These are phyloP conservation scores for Oryzias celebensis DNA, from an alignment of 2,113 vertebrate genomes.

Conservation along the genomic window DNA sequence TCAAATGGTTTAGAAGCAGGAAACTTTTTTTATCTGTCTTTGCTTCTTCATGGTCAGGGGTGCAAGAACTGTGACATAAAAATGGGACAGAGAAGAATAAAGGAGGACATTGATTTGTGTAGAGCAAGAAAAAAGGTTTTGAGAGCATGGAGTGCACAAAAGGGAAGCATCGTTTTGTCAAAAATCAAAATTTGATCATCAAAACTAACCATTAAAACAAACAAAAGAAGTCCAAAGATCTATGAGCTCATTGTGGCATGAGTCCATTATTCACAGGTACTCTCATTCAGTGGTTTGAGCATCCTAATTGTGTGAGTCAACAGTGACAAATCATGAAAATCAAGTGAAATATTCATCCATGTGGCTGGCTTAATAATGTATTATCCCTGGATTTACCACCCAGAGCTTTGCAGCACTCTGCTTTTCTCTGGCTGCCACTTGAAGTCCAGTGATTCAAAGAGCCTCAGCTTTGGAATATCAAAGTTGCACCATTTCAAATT, in stretches of 20 bases:
- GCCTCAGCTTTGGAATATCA: slow-evolving; percentile 36
- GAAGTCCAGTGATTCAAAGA: slow-evolving; percentile 49
- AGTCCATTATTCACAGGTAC: slow-evolving; percentile 6
- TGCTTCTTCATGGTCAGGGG: not conserved
- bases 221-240: too few species aligned
- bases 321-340: slow-evolving; percentile 51
- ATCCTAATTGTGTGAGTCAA: slow-evolving; percentile 25
- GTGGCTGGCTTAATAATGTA: slow-evolving; percentile 70
- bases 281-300: slow-evolving; percentile 31
- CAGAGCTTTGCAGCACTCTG: slow-evolving; percentile 45
- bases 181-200: too few species aligned
- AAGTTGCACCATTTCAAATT: slow-evolving; percentile 41
- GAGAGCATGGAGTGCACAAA: too few species aligned
- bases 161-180: too few species aligned
- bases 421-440: slow-evolving; percentile 38
- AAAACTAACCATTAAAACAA: too few species aligned
- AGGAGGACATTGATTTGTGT: not conserved
- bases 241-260: not conserved
- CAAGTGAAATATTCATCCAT: slow-evolving; percentile 71
- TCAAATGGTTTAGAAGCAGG: slow-evolving; percentile 11
- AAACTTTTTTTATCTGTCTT: not conserved
- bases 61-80: not conserved
- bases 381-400: slow-evolving; percentile 64
- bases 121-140: not conserved
- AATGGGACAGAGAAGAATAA: not conserved